Evolutionary conservation across 2,888 invertebrate species (phyloP).

Genomic region (Lepidocyrtinus sp.): DNA sequence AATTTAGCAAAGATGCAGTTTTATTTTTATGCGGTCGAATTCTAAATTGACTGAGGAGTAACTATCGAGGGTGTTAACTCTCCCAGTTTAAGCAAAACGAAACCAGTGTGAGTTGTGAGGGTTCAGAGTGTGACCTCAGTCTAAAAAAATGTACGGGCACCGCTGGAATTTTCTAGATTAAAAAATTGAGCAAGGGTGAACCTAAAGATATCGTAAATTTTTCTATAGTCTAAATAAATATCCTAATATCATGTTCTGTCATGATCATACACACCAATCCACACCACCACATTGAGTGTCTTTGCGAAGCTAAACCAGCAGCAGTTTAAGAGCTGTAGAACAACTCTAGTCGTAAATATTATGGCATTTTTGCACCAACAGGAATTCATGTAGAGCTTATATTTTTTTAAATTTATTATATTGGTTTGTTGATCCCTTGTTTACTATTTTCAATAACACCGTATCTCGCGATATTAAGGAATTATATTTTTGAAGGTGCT

Average conservation of each 20-base stretch:
- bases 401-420: conserved; percentile 35
- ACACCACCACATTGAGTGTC: not conserved
- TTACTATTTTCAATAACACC: too few species aligned
- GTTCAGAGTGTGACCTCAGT: conserved; percentile 58
- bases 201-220: too few species aligned
- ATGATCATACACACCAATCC: too few species aligned
- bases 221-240: too few species aligned
- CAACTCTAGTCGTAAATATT: conserved; percentile 59
- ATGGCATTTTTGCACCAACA: conserved; percentile 43
- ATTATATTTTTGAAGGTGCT: conserved; percentile 15
- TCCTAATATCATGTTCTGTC: too few species aligned
- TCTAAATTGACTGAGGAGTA: too few species aligned
- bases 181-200: conserved; percentile 56
- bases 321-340: not conserved
- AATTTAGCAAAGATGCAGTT: too few species aligned
- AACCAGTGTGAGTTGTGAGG: conserved; percentile 6
- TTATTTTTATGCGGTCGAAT: too few species aligned
- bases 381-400: conserved; percentile 25
- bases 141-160: conserved; percentile 62
- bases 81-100: too few species aligned
- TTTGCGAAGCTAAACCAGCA: too few species aligned
- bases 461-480: not conserved
- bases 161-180: conserved; percentile 66
- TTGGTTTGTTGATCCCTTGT: conserved; percentile 59
- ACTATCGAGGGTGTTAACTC: too few species aligned